Evolutionary conservation across 2,113 vertebrate genomes (phyloP).

Genomic region (Mastomys coucha): DNA sequence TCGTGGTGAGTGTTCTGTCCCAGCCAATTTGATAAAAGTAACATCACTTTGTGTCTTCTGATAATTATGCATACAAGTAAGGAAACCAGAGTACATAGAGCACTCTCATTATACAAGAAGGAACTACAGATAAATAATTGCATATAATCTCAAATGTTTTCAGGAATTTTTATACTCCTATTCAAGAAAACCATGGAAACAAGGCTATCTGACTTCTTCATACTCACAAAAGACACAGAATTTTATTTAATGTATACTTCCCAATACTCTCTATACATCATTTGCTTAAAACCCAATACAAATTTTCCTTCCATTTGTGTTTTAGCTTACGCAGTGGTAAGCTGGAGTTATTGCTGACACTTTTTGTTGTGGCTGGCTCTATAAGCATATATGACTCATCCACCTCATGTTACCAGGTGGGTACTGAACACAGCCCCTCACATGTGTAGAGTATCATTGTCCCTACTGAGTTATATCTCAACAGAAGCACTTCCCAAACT

Average conservation of each 20-base stretch:
- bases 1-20: background rate
- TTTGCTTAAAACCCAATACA: background rate
- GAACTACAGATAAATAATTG: background rate
- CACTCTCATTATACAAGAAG: background rate
- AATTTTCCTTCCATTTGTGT: background rate
- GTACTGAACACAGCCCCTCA: background rate
- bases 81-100: background rate
- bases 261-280: background rate
- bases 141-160: background rate
- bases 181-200: background rate
- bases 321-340: background rate
- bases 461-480: background rate
- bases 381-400: background rate
- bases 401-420: background rate
- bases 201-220: background rate
- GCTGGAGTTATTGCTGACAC: background rate
- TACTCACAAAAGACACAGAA: background rate
- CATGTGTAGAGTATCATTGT: background rate
- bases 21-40: background rate
- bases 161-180: background rate
- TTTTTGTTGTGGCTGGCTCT: too few species aligned
- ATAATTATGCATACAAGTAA: background rate
- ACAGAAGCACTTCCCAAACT: background rate
- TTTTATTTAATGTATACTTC: background rate
- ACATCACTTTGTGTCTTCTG: accelerated